Base-by-base conservation (phyloP, 2,113 vertebrate species). In the Platysternon megacephalum region DNA sequence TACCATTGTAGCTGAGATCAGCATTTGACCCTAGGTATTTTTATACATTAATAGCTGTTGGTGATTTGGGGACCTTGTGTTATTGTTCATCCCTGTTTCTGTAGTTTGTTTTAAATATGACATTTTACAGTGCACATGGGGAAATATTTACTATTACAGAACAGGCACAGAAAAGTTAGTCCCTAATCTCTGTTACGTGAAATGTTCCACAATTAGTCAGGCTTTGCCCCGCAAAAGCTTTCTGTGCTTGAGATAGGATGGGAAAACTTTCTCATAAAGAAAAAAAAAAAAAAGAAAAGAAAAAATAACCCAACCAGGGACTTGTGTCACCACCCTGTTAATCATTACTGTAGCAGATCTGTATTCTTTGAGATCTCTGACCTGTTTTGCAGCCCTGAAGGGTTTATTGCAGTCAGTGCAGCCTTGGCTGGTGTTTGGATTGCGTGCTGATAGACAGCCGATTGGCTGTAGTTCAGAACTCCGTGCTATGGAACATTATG, bases 391-490 rank as follows among this genome's bases (percentile, higher is more conserved):
- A 95, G 97, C 52, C 76, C 92, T 91, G 81, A 53, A 86, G 82
- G 87, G 88, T 98, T 98, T 98, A 98, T 97, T 94, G 96, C 96
- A 95, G 95, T 44, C 95, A 89, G 85, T 12, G 0, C 96, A 98
- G 96, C 98, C 98, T 98, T 98, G 98, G 97, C 95, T 39, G 1
- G 44, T 97, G 90, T 98, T 98, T 98, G 96, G 95, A 97, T 96
- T 98, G 96, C 3, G 1, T 81, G 95, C 91, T 97, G 96, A 95
- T 97, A 95, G 89, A 3, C 86, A 17, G 96, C 95, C 96, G 82
- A 80, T 94, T 97, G 98, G 98, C 98, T 51, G 14, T 5, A 82
- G 91, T 88, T 96, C 95, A 97, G 96, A 86, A 84, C 88, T 56
- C 55, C 1, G 58, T 5, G 48, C 86, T 86, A 89, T 0, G 0